phyloP scores from a whole-genome alignment of 2,797 vertebrate species.

The Falco columbarius region DNA sequence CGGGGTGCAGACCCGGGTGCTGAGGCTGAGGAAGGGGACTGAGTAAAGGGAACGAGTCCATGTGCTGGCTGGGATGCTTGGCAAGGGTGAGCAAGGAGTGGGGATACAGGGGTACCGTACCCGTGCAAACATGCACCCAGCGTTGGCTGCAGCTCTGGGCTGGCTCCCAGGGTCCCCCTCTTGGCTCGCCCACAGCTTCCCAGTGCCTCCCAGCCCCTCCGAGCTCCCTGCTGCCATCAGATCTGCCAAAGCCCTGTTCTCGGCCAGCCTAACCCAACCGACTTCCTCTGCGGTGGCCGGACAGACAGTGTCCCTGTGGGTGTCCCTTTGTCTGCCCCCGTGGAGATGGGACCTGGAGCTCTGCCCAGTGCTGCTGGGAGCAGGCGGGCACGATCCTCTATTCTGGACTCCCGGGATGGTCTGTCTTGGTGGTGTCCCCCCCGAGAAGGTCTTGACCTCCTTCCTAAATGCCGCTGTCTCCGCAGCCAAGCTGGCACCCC shows the following conservation, averaged over 20 bases:
- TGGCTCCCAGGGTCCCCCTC: background rate
- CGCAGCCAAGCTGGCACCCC: background rate
- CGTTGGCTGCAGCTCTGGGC: background rate
- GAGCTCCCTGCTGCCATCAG: background rate
- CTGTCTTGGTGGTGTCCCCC: background rate
- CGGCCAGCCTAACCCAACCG: accelerated
- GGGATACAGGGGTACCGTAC: accelerated
- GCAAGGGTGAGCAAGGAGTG: accelerated
- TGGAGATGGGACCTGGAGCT: background rate
- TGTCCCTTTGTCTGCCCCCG: accelerated
- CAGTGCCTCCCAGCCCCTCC: background rate
- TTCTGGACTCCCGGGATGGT: background rate
- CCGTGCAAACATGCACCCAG: accelerated
- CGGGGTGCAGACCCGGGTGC: background rate
- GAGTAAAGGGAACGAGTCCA: accelerated
- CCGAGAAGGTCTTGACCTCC: background rate
- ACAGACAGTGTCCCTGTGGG: accelerated
- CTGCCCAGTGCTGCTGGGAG: accelerated
- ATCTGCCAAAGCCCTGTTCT: background rate
- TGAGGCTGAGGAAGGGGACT: background rate
- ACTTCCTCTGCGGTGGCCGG: background rate
- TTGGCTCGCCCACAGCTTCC: background rate
- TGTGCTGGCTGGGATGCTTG: accelerated
- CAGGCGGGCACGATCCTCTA: accelerated
- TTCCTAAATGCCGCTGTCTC: accelerated